These are phyloP conservation scores for Cabera pusaria DNA, from an alignment of 2,888 invertebrate species.

Conservation along the genomic window DNA sequence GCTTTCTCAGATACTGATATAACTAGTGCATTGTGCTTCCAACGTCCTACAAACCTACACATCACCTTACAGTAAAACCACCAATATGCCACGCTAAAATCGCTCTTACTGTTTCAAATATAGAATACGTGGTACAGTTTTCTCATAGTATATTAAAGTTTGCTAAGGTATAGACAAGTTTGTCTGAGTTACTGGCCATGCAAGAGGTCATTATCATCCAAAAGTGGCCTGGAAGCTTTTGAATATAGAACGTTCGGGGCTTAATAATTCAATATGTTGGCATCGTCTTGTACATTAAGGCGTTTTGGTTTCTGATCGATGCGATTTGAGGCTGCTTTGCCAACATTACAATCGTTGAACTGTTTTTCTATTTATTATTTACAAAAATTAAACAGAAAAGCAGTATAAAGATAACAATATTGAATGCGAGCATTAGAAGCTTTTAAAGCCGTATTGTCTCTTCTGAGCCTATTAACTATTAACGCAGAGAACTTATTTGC, in stretches of 20 bases:
- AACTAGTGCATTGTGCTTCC: slow-evolving; percentile 78
- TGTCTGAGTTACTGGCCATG: slow-evolving; percentile 68
- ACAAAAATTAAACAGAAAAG: too few species aligned
- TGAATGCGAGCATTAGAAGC: too few species aligned
- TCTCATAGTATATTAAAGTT: slow-evolving; percentile 22
- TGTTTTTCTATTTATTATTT: too few species aligned
- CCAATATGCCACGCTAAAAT: slow-evolving; percentile 28
- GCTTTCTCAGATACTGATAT: slow-evolving; percentile 82
- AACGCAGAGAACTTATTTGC: too few species aligned
- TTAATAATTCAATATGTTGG: slow-evolving; percentile 62
- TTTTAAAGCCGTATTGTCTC: too few species aligned
- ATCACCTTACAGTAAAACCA: slow-evolving; percentile 20
- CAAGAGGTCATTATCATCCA: slow-evolving; percentile 68
- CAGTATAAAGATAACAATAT: too few species aligned
- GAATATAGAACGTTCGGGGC: slow-evolving; percentile 55
- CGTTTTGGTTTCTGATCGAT: slow-evolving; percentile 35
- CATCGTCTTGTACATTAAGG: slow-evolving; percentile 42
- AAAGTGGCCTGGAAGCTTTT: slow-evolving; percentile 58
- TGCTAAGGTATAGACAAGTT: slow-evolving; percentile 56
- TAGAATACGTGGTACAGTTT: slow-evolving; percentile 9
- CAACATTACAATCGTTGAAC: too few species aligned
- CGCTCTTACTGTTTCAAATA: slow-evolving; percentile 30
- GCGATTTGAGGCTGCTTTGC: too few species aligned
- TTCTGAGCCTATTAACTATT: too few species aligned
- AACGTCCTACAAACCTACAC: slow-evolving; percentile 57